phyloP scores from a whole-genome alignment of 2,113 vertebrate genomes.

The Perccottus glenii region DNA sequence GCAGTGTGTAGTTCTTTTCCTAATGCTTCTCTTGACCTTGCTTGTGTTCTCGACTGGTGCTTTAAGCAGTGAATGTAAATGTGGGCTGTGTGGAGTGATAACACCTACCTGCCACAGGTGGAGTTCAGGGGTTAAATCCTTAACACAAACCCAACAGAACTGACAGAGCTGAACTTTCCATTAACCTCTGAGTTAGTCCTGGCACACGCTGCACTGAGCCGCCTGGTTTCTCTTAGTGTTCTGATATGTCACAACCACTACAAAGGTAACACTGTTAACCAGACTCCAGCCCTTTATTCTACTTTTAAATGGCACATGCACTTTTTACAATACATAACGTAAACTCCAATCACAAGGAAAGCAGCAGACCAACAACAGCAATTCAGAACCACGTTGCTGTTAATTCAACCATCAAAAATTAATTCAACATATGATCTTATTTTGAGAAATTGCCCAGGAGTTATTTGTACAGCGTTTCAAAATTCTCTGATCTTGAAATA shows the following conservation, averaged over 20 bases:
- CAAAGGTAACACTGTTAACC: background rate
- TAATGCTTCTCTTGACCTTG: background rate
- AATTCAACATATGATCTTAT: background rate
- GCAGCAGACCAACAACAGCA: background rate
- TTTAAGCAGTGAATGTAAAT: background rate
- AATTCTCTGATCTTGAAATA: slow-evolving; percentile 11
- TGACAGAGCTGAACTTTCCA: slow-evolving; percentile 3
- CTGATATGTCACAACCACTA: background rate
- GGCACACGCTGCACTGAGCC: background rate
- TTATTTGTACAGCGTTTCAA: background rate
- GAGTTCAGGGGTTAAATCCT: background rate
- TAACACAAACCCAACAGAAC: background rate
- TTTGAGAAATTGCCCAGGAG: background rate
- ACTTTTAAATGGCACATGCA: too few relatives aligned
- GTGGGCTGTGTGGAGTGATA: background rate
- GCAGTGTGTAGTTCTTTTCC: too few relatives aligned
- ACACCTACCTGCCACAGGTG: background rate
- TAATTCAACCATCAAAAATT: slow-evolving; percentile 6
- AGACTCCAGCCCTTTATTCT: background rate
- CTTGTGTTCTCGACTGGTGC: background rate
- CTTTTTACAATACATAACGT: too few relatives aligned
- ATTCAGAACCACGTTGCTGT: background rate
- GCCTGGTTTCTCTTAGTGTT: slow-evolving; percentile 17
- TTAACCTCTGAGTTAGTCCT: background rate
- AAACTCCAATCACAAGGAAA: background rate